These are phyloP conservation scores for Plusia festucae DNA, from an alignment of 2,888 invertebrate genomes.

Conservation along the genomic window DNA sequence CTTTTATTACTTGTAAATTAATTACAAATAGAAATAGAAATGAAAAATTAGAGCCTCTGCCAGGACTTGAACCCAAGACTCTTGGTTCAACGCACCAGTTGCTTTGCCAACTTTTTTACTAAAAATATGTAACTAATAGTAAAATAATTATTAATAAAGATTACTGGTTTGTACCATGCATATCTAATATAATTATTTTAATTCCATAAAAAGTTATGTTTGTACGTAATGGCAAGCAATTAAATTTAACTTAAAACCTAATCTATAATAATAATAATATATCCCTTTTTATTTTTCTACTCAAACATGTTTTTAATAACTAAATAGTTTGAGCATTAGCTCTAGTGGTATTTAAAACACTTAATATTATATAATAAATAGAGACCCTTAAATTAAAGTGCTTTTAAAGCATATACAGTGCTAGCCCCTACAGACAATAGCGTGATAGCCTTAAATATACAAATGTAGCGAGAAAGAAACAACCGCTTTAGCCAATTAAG, in stretches of 20 bases:
- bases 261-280: neutral
- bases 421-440: conserved; percentile 42
- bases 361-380: conserved; percentile 57
- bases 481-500: conserved; percentile 23
- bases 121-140: neutral
- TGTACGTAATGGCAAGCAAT: neutral
- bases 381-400: conserved; percentile 56
- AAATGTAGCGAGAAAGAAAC: conserved; percentile 22
- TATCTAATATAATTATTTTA: neutral
- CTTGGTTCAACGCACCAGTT: too few species aligned
- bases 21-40: too few species aligned
- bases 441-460: conserved; percentile 46
- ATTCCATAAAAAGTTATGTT: neutral
- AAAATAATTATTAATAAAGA: neutral
- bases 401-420: conserved; percentile 68
- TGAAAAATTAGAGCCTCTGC: too few species aligned
- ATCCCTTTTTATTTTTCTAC: too few species aligned
- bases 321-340: conserved; percentile 16
- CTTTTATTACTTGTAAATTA: too few species aligned
- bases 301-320: too few species aligned
- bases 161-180: conserved; percentile 2
- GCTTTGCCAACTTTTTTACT: too few species aligned
- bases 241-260: neutral
- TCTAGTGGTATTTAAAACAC: conserved; percentile 60
- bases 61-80: too few species aligned